A percentile compares a stretch with the other conserved stretches of the same genome.
These are phyloP conservation scores for Stomatorhinus walkeri DNA, from an alignment of 2,797 vertebrate genomes.

Conservation along the genomic window DNA sequence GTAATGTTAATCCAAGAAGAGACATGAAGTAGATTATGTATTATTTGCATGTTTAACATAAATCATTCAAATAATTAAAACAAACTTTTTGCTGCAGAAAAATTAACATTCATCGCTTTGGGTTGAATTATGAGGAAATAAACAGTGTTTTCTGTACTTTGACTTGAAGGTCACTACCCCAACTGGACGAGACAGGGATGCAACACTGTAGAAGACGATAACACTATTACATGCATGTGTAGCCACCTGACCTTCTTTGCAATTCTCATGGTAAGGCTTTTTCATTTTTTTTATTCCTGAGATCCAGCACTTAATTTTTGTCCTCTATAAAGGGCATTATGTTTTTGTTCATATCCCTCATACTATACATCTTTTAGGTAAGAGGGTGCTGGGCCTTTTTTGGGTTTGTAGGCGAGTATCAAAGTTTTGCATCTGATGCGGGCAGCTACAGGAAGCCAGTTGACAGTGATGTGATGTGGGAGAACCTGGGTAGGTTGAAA, in stretches of 20 bases:
- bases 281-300: not conserved
- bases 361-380: not conserved
- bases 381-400: too few relatives aligned
- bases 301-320: not conserved
- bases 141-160: not conserved
- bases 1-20: conserved; percentile 17
- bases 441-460: not conserved
- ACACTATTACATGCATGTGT: conserved; percentile 40
- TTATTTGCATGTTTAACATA: not conserved
- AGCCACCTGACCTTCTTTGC: conserved; percentile 53
- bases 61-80: not conserved
- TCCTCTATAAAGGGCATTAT: not conserved
- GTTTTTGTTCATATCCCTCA: not conserved
- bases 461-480: too few relatives aligned
- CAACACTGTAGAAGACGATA: conserved; percentile 1
- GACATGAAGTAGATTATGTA: not conserved
- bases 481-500: not conserved
- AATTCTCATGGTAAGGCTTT: conserved; percentile 43
- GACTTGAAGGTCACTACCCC: not conserved
- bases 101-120: not conserved
- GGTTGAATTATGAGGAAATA: not conserved
- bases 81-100: not conserved
- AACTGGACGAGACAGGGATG: conserved; percentile 45
- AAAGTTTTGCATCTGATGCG: too few relatives aligned
- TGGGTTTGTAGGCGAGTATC: too few relatives aligned